These are phyloP conservation scores for Synergus japonicus DNA, from an alignment of 2,888 invertebrate species.

Conservation along the genomic window DNA sequence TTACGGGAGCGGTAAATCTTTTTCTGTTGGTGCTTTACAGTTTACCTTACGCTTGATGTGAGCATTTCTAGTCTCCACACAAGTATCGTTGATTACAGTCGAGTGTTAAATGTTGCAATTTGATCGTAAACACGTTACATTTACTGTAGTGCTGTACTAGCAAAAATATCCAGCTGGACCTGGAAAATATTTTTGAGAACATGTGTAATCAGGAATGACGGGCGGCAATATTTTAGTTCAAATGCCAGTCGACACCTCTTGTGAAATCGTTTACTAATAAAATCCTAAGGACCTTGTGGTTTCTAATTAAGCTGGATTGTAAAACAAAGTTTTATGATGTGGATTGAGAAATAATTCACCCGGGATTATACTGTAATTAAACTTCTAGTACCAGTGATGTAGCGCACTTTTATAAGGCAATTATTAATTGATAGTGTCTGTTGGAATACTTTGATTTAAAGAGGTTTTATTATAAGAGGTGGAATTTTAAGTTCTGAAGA, in stretches of 20 bases:
- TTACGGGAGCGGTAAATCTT: slow-evolving; percentile 24
- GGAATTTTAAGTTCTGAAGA: not conserved
- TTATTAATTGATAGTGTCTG: not conserved
- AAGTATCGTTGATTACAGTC: slow-evolving; percentile 9
- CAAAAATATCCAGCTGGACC: slow-evolving; percentile 2
- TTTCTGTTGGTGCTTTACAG: slow-evolving; percentile 16
- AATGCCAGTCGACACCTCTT: slow-evolving; percentile 18
- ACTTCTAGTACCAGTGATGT: not conserved
- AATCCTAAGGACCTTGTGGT: slow-evolving; percentile 11
- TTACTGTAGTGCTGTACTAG: not conserved
- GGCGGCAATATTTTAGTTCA: not conserved
- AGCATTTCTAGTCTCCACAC: slow-evolving; percentile 21
- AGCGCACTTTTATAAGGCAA: not conserved
- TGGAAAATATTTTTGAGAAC: slow-evolving; percentile 14
- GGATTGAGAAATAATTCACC: slow-evolving; percentile 7
- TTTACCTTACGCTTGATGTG: not conserved
- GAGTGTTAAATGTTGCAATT: slow-evolving; percentile 31
- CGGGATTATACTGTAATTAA: not conserved
- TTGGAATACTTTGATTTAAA: not conserved
- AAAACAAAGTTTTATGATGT: slow-evolving; percentile 13
- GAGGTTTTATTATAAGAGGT: too few relatives aligned
- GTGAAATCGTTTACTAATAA: slow-evolving; percentile 13
- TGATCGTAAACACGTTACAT: slow-evolving; percentile 25
- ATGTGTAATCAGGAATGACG: slow-evolving; percentile 1
- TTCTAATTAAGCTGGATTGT: slow-evolving; percentile 4